Evolutionary conservation across 2,888 invertebrate genomes (phyloP), one percentile per base, ranked within the genome.

Genomic region (Morpho deidamia): DNA sequence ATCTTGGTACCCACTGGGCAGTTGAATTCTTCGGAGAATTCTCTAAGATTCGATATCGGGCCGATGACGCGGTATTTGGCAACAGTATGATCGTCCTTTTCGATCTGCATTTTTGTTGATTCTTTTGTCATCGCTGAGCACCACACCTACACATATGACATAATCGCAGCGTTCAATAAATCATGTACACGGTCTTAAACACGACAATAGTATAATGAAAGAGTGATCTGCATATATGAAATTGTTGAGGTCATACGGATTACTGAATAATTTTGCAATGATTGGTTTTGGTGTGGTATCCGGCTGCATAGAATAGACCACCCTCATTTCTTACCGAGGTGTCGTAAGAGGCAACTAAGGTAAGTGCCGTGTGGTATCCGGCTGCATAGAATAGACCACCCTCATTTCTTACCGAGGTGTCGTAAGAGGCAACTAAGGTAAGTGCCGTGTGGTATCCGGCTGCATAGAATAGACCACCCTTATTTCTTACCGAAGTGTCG

Each of bases 1-100:
- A 97, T 97, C 62, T 91, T 91, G 1, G 94, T 91, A n/a, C 93
- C 94, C 3, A 84, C 60, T 7, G 92, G 91, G 72, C 97, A 97
- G 14, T 93, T 85, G 73, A 96, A 97, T 64, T 94, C 95, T 42
- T 93, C 84, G 10, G 96, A 91, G 74, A 97, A 97, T 74, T 97
- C 97, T 44, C 88, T 91, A 60, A 96, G 89, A 77, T 97, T 97
- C n/a, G 95, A 94, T 50, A 97, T 86, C 0, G 97, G 94, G 0
- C 97, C 97, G 59, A 95, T 94, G 0, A 97, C 97, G 59, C 97
- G 90, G 76, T 93, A 97, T 70, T 94, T 94, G 1, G 97, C 95
- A 0, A 97, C 96, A 10, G 96, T 95, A 76, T 99, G 99, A 14
- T 97, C 94, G 77, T 98, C 98, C 74, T 97, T 98, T 72, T 97